A percentile compares a stretch with the other conserved stretches of the same genome.
These are phyloP conservation scores for Smutsia gigantea DNA, from an alignment of 2,797 vertebrate genomes.

Conservation along the genomic window DNA sequence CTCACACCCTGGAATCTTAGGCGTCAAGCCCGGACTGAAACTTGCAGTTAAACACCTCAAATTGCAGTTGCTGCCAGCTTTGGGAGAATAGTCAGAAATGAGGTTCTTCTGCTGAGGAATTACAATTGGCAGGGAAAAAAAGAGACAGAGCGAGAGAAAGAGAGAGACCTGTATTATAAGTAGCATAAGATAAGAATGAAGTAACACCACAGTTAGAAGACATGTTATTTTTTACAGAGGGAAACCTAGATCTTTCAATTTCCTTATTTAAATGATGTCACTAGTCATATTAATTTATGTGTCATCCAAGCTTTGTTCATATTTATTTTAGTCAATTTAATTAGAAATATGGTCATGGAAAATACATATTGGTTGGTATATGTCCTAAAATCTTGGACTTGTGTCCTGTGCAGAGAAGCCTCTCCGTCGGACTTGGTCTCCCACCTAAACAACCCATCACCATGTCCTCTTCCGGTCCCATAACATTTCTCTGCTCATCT, in stretches of 20 bases:
- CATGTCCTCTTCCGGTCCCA: not conserved
- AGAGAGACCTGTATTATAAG: not conserved
- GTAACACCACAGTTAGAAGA: not conserved
- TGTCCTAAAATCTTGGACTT: not conserved
- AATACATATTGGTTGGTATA: not conserved
- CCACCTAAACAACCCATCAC: not conserved
- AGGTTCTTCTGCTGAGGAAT: not conserved
- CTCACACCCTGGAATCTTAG: not conserved
- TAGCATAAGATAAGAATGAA: not conserved
- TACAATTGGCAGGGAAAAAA: not conserved
- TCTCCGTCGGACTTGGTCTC: not conserved
- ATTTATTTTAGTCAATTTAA: slow-evolving; percentile 12
- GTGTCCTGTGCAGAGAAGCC: not conserved
- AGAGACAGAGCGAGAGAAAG: too few relatives aligned
- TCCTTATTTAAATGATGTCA: not conserved
- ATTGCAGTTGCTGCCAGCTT: not conserved
- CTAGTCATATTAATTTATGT: not conserved
- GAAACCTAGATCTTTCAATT: not conserved
- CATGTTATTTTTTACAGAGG: not conserved
- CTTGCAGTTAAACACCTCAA: not conserved
- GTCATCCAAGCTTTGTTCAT: not conserved
- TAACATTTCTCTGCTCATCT: not conserved
- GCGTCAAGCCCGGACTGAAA: not conserved
- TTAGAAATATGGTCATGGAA: not conserved
- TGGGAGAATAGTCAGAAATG: not conserved